Evolutionary conservation across 2,797 vertebrate species (phyloP).

Genomic region (Macroramphosus scolopax): DNA sequence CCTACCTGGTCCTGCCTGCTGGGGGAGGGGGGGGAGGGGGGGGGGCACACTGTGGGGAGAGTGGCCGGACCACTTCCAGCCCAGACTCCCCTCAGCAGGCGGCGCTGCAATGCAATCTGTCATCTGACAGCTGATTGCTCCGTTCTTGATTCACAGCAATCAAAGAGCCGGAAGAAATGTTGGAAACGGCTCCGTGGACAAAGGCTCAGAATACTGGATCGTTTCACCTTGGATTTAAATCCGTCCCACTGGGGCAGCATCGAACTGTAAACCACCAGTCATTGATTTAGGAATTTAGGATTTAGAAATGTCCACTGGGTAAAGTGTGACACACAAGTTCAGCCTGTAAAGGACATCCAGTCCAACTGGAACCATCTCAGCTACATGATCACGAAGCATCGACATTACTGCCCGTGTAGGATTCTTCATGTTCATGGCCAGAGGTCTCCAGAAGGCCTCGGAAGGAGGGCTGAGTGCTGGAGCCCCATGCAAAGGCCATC

Average conservation of each 20-base stretch:
- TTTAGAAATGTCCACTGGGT: too few relatives aligned
- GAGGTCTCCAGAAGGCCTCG: constrained; percentile 45
- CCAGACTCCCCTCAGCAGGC: constrained; percentile 31
- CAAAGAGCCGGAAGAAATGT: constrained; percentile 29
- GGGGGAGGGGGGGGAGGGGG: too few relatives aligned
- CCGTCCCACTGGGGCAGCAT: too few relatives aligned
- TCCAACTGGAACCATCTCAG: not conserved
- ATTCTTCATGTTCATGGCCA: constrained; percentile 22
- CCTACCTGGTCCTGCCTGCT: constrained; percentile 45
- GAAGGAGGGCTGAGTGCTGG: constrained; percentile 46
- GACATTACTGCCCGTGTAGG: constrained; percentile 15
- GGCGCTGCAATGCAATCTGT: constrained; percentile 39
- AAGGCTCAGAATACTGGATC: too few relatives aligned
- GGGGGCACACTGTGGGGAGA: constrained; percentile 25
- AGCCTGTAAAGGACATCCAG: not conserved
- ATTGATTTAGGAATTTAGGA: too few relatives aligned
- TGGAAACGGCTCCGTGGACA: constrained; percentile 14
- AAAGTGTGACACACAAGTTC: too few relatives aligned
- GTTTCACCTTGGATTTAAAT: constrained; percentile 36
- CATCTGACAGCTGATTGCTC: constrained; percentile 51
- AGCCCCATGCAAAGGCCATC: constrained; percentile 67
- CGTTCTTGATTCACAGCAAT: constrained; percentile 68
- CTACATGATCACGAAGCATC: too few relatives aligned
- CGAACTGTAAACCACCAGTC: too few relatives aligned
- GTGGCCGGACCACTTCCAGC: constrained; percentile 32